Conservation (phyloP, 2,113 vertebrate genomes). For the Willisornis vidua region DNA sequence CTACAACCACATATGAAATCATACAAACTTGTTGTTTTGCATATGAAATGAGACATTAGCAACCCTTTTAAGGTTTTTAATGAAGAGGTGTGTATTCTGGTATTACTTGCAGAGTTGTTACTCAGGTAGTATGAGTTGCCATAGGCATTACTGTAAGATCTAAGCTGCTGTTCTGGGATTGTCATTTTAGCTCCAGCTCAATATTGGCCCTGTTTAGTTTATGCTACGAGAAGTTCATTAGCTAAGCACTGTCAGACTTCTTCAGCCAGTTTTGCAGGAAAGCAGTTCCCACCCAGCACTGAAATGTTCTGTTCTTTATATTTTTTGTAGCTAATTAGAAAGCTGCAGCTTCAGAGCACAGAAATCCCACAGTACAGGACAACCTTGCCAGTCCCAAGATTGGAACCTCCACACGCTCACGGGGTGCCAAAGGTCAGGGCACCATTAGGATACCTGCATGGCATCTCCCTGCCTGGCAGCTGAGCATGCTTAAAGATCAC, state of each 20-base stretch:
- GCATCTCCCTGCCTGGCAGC: not conserved
- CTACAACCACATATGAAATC: not conserved
- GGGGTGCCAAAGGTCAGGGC: not conserved
- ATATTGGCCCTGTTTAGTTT: not conserved
- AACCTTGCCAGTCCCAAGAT: not conserved
- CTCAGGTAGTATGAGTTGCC: not conserved
- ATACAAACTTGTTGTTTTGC: conserved; percentile 14
- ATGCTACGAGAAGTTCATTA: conserved; percentile 5
- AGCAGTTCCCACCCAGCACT: not conserved
- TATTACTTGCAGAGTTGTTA: not conserved
- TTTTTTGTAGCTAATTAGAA: not conserved
- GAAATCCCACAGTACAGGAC: not conserved
- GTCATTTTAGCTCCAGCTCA: not conserved
- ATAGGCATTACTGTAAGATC: not conserved
- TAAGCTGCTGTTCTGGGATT: not conserved
- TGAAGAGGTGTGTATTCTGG: conserved; percentile 6
- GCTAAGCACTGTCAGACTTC: not conserved
- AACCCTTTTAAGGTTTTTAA: not conserved
- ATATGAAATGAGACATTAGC: not conserved
- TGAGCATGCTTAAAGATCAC: not conserved
- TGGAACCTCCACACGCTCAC: not conserved
- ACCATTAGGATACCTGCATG: not conserved
- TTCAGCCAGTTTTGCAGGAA: conserved; percentile 26
- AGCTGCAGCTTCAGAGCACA: not conserved
- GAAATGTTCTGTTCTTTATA: not conserved